Percentiles rank a stretch among this genome's conserved stretches.
Evolutionary conservation across 2,797 vertebrate species (phyloP).

Genomic region (Artibeus jamaicensis): DNA sequence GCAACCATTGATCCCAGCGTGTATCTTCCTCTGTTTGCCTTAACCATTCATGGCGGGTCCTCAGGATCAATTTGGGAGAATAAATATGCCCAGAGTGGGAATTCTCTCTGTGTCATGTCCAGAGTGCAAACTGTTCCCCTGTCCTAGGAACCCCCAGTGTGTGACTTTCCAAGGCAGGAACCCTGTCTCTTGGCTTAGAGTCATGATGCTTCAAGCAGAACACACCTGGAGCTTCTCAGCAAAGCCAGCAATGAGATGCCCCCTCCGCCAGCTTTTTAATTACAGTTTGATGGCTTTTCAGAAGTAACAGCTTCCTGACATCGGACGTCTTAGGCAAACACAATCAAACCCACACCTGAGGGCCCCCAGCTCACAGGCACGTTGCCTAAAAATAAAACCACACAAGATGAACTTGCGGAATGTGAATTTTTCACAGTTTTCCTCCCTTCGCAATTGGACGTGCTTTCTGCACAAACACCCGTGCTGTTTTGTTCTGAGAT

Average conservation of each 20-base stretch:
- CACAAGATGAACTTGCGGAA: background rate
- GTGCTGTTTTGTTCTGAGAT: background rate
- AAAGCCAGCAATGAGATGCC: background rate
- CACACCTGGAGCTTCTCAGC: background rate
- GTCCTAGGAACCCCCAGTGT: background rate
- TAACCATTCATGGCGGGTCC: background rate
- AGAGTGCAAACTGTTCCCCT: accelerated
- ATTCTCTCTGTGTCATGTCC: no score
- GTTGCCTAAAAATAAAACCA: background rate
- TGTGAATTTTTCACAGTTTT: background rate
- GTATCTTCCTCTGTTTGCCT: no score
- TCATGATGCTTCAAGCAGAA: background rate
- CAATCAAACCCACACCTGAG: conserved; percentile 3
- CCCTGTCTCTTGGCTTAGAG: background rate
- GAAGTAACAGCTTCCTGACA: background rate
- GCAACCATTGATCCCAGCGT: accelerated
- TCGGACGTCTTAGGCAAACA: background rate
- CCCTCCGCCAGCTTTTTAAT: background rate
- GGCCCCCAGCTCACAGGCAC: background rate
- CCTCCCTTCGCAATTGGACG: background rate
- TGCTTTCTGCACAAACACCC: background rate
- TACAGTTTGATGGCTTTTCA: background rate
- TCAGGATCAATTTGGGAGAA: background rate
- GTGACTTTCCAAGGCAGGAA: background rate
- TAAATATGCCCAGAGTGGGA: background rate